A percentile compares a stretch with the other conserved stretches of the same genome.
Evolutionary conservation across 1,140 invertebrate genomes (phyloP).

Genomic region (Orius insidiosus): DNA sequence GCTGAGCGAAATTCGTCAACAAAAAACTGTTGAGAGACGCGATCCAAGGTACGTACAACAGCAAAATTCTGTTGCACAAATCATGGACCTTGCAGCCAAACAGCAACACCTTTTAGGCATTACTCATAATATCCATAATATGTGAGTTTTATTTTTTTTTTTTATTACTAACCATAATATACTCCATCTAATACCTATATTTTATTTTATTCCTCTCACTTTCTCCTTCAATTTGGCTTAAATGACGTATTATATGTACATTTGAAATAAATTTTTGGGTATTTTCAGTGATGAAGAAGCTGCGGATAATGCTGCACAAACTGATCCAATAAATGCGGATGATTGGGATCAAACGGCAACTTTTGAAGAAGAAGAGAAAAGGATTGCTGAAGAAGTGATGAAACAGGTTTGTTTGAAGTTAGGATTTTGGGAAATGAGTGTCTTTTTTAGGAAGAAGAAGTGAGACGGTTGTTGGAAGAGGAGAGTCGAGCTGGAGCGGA

Average conservation of each 20-base stretch:
- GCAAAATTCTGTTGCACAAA: constrained; percentile 10
- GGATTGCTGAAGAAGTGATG: constrained; percentile 29
- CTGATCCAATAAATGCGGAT: constrained; percentile 16
- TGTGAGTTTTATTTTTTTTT: constrained; percentile 10
- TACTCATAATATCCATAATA: not conserved
- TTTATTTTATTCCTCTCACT: not conserved
- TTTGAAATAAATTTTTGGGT: not conserved
- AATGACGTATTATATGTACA: constrained; percentile 1
- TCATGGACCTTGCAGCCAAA: constrained; percentile 15
- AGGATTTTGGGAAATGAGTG: constrained; percentile 10
- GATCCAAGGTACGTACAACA: constrained; percentile 14
- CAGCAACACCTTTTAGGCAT: constrained; percentile 18
- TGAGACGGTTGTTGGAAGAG: constrained; percentile 28
- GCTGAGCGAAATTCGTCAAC: constrained; percentile 25
- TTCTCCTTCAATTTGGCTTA: not conserved
- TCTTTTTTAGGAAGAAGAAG: constrained; percentile 31
- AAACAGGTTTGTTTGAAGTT: constrained; percentile 18
- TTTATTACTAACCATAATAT: constrained; percentile 1
- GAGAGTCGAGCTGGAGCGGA: constrained; percentile 23
- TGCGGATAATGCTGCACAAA: constrained; percentile 19
- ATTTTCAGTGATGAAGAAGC: constrained; percentile 5
- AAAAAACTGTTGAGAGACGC: not conserved
- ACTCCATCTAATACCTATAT: too few relatives aligned
- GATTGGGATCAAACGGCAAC: constrained; percentile 23
- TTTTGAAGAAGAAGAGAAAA: constrained; percentile 31